A percentile compares a stretch with the other conserved stretches of the same genome.
phyloP scores from a whole-genome alignment of 2,888 invertebrate genomes.

The Protophormia terraenovae region DNA sequence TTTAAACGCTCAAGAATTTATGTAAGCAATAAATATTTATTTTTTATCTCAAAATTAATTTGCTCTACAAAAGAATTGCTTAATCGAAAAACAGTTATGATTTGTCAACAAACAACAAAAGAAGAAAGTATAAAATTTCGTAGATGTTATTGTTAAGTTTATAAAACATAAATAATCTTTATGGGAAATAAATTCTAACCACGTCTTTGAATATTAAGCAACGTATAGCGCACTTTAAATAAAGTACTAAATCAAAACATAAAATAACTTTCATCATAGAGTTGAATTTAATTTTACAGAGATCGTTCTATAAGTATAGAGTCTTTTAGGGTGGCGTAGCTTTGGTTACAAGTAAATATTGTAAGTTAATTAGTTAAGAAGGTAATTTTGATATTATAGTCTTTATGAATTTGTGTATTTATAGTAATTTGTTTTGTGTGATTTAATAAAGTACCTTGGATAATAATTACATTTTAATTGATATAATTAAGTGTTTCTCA shows the following conservation, averaged over 20 bases:
- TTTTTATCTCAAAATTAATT: background rate
- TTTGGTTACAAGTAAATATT: background rate
- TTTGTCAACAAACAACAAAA: background rate
- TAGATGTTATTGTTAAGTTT: background rate
- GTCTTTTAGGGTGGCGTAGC: background rate
- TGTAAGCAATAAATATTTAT: background rate
- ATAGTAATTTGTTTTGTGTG: background rate
- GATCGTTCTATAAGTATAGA: background rate
- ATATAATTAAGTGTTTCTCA: background rate
- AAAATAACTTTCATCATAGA: background rate
- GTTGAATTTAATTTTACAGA: background rate
- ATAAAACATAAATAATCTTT: background rate
- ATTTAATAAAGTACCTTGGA: background rate
- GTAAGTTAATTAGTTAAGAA: background rate
- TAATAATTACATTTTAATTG: background rate
- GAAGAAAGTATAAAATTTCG: background rate
- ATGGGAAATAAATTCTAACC: slow-evolving; percentile 23
- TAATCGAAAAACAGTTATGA: background rate
- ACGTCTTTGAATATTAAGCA: background rate
- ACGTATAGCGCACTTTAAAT: background rate
- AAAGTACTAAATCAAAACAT: background rate
- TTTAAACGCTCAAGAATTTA: background rate
- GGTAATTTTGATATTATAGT: too few relatives aligned
- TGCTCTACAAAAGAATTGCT: background rate
- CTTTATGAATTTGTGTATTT: background rate